Conservation (phyloP, 2,113 vertebrate species). For the Oceanodroma tethys region DNA sequence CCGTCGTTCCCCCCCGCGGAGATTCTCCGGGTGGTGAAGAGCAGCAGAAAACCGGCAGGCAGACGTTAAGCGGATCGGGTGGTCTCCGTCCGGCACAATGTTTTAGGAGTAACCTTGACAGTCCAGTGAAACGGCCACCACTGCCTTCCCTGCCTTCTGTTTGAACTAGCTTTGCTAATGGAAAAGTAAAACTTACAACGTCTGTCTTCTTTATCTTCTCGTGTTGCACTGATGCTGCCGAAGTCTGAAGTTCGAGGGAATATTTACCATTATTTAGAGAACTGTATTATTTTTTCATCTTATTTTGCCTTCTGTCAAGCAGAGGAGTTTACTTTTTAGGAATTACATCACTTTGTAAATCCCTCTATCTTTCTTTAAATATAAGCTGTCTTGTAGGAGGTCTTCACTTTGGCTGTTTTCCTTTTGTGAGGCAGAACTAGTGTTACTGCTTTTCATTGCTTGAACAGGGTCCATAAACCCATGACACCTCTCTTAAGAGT, state of each 20-base stretch:
- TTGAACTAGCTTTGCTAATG: background rate
- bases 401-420: background rate
- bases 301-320: background rate
- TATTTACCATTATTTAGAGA: background rate
- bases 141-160: background rate
- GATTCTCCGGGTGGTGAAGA: background rate
- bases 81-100: rapidly evolving
- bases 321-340: background rate
- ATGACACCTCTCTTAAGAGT: background rate
- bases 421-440: slow-evolving; percentile 9
- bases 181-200: background rate
- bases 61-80: rapidly evolving
- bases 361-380: background rate
- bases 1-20: background rate
- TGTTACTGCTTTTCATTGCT: background rate
- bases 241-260: background rate
- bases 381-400: background rate
- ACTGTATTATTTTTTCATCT: background rate
- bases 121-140: background rate
- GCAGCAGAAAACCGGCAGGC: background rate
- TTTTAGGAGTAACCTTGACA: background rate
- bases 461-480: background rate
- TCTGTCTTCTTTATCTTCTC: background rate
- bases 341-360: background rate
- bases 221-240: background rate